Percentiles rank a stretch among this genome's conserved stretches.
phyloP scores from a whole-genome alignment of 2,113 vertebrate species.

The Potamarius usumacintae region DNA sequence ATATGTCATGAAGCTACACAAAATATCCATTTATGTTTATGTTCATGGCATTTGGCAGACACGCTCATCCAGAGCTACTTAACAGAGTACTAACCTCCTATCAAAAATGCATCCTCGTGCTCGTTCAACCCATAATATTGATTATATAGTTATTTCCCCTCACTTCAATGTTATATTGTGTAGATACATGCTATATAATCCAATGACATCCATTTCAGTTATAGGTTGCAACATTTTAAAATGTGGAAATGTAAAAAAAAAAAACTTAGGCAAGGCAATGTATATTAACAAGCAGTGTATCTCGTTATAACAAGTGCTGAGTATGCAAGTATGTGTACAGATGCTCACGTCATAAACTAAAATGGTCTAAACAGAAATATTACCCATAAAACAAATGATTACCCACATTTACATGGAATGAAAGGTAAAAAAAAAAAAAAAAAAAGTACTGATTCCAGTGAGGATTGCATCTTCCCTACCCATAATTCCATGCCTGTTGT shows the following conservation, averaged over 20 bases:
- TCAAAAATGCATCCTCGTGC: background rate
- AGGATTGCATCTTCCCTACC: slow-evolving; percentile 41
- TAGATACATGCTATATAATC: background rate
- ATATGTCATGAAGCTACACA: background rate
- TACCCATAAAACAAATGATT: slow-evolving; percentile 8
- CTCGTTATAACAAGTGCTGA: background rate
- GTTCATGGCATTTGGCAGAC: background rate
- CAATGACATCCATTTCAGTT: background rate
- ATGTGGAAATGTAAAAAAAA: background rate
- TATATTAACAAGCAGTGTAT: background rate
- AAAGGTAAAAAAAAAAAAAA: background rate
- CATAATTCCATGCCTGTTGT: slow-evolving; percentile 32
- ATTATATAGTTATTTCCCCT: background rate
- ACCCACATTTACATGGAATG: background rate
- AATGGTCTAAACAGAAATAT: background rate
- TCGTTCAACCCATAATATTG: background rate
- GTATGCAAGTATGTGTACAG: background rate
- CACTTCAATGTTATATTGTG: background rate
- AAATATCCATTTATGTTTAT: background rate
- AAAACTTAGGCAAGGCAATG: background rate
- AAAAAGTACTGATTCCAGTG: background rate
- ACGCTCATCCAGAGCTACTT: background rate
- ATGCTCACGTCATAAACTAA: background rate
- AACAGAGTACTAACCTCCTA: background rate
- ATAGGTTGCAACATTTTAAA: background rate